phyloP scores from a whole-genome alignment of 2,888 invertebrate species.

The Dryadula phaetusa region DNA sequence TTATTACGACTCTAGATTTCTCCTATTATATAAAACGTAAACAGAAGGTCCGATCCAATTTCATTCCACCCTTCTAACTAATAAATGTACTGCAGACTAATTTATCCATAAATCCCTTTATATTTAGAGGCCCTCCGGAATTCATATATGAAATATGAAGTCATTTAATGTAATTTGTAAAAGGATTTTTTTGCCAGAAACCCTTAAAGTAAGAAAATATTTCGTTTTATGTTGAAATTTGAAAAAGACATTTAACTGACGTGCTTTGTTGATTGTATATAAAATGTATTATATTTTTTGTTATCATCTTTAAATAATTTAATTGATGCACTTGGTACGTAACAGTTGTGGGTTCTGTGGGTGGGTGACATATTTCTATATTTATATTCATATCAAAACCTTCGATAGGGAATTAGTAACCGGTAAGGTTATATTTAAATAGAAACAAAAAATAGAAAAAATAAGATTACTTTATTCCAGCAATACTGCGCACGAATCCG shows the following conservation, averaged over 20 bases:
- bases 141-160: constrained; percentile 20
- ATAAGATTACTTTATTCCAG: not conserved
- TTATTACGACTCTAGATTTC: not conserved
- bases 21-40: constrained; percentile 49
- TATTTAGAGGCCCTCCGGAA: constrained; percentile 19
- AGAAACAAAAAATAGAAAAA: not conserved
- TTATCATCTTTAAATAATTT: no score
- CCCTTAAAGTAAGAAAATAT: not conserved
- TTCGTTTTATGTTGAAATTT: no score
- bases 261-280: no score
- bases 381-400: no score
- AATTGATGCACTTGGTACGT: not conserved
- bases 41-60: constrained; percentile 50
- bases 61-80: constrained; percentile 45
- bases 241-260: no score
- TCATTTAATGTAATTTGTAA: constrained; percentile 11
- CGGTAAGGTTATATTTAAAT: no score
- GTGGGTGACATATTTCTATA: no score
- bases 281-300: no score
- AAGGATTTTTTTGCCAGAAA: not conserved
- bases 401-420: no score
- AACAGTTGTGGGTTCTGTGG: not conserved
- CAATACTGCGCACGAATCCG: not conserved
- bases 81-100: constrained; percentile 38
- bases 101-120: constrained; percentile 37